Percentiles rank a stretch among this genome's conserved stretches.
Evolutionary conservation across 2,797 vertebrate species (phyloP).

Genomic region (Cottoperca gobio): DNA sequence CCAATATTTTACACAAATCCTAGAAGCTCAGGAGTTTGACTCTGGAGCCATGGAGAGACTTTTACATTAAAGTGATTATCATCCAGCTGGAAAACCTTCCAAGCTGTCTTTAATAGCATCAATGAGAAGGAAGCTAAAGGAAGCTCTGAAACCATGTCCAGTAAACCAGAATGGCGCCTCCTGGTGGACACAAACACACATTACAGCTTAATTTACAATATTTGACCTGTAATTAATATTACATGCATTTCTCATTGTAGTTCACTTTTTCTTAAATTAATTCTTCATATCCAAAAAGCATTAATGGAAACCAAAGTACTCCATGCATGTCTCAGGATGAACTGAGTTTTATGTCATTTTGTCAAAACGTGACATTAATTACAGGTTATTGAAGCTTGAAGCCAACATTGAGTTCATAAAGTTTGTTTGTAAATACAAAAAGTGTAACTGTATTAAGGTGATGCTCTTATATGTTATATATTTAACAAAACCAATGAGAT

Average conservation of each 20-base stretch:
- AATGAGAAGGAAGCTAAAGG: background rate
- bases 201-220: background rate
- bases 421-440: no score
- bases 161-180: background rate
- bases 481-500: no score
- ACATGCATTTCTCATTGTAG: background rate
- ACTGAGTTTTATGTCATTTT: background rate
- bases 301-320: background rate
- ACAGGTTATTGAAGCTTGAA: background rate
- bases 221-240: background rate
- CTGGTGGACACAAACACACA: background rate
- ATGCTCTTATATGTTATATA: no score
- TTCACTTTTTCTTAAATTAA: background rate
- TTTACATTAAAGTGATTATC: no score
- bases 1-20: accelerated
- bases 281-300: background rate
- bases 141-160: background rate
- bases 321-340: background rate
- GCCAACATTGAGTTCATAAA: no score
- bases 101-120: background rate
- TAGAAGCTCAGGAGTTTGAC: background rate
- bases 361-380: background rate
- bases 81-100: no score
- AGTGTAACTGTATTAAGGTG: no score
- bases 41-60: background rate